Evolutionary conservation across 1,140 invertebrate species (phyloP).

Genomic region (Lepidurus couesii): DNA sequence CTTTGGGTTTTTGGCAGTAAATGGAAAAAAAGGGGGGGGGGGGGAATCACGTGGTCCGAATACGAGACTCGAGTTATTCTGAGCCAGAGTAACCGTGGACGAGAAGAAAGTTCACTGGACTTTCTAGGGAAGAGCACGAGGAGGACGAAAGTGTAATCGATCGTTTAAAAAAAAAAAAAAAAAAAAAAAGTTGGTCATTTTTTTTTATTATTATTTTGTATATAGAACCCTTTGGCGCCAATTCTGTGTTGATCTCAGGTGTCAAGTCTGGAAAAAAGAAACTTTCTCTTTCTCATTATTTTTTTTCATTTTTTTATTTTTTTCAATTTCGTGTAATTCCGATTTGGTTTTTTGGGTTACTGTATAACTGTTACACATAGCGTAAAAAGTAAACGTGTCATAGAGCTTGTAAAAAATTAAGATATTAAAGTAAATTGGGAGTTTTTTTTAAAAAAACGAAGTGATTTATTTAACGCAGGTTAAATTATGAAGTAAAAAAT

Average conservation of each 20-base stretch:
- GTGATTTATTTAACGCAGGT: too few species aligned
- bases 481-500: too few species aligned
- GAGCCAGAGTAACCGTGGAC: neutral
- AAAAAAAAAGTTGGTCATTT: neutral
- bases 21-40: neutral
- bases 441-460: too few species aligned
- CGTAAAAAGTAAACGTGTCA: too few species aligned
- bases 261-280: neutral
- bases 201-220: neutral
- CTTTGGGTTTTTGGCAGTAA: neutral
- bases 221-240: neutral
- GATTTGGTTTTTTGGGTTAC: too few species aligned
- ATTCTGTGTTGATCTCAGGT: neutral
- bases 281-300: neutral
- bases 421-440: too few species aligned
- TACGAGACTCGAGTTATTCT: neutral
- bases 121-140: neutral
- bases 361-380: too few species aligned
- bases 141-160: conserved; percentile 22
- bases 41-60: neutral
- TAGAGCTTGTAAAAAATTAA: too few species aligned
- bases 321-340: too few species aligned
- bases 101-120: conserved; percentile 5
- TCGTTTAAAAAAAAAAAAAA: neutral
- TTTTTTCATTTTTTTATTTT: too few species aligned